Evolutionary conservation across 2,797 vertebrate genomes (phyloP), one percentile per base, ranked within the genome.

Genomic region (Onychomys arenicola): DNA sequence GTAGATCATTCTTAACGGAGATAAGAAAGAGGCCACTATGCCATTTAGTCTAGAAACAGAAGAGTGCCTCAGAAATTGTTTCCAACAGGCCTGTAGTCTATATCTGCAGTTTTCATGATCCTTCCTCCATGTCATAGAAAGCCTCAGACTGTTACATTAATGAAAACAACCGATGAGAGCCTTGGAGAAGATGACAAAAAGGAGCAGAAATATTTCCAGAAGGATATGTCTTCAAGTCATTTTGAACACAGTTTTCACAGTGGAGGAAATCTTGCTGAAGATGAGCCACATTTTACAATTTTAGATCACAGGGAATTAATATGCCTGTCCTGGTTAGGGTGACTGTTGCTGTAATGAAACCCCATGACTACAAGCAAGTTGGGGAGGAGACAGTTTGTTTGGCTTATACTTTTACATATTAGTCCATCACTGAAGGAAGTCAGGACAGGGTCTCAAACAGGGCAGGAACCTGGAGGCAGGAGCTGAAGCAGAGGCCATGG

Each of bases 171-270:
- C 59, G 65, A 63, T 85, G 16, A 23, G 86, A 90, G 71, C 25
- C 17, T 17, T 84, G 52, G 14, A 49, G 14, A 61, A 49, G 86
- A 13, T 61, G 65, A 93, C 75, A 85, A 94, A 86, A 85, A 65
- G 27, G 90, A 78, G 83, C 61, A 11, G 76, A 80, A 83, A 6
- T 16, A 89, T 29, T 5, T 81, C 71, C 67, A 75, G 57, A 93
- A 93, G 57, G n/a, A 77, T 61, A 87, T 85, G 29, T 59, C 37
- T 52, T 93, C 49, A 82, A 92, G 57, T 95, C 77, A 83, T 86
- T 95, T 93, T 95, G 90, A 92, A 90, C 25, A 46, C 82, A 23
- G 91, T 89, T 97, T 59, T 23, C 46, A 57, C 16, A 92, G 65
- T 85, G 57, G 40, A 90, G 4, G 19, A 59, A 77, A 2, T 29